Percentiles rank a stretch among this genome's conserved stretches.
These are phyloP conservation scores for Bubalus kerabau DNA, from an alignment of 2,113 vertebrate genomes.

Conservation along the genomic window DNA sequence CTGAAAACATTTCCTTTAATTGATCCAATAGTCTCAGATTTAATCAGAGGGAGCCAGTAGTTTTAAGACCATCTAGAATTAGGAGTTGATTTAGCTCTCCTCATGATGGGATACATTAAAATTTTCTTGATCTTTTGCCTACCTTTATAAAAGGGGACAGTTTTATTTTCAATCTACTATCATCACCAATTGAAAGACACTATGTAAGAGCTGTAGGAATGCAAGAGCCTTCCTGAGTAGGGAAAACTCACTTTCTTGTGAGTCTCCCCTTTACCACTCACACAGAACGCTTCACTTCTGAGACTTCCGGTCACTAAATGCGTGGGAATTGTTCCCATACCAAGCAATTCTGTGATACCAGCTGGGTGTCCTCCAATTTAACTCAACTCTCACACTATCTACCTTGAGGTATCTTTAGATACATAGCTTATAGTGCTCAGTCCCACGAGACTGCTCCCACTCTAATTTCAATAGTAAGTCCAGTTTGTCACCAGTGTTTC, in stretches of 20 bases:
- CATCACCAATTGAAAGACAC: background rate
- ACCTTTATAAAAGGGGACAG: background rate
- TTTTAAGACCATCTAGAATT: background rate
- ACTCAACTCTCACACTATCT: background rate
- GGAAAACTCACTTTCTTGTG: background rate
- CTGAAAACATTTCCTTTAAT: background rate
- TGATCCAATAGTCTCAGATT: background rate
- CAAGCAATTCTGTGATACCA: background rate
- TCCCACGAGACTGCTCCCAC: background rate
- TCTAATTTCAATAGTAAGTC: background rate
- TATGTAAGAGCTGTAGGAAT: background rate
- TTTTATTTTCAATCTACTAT: background rate
- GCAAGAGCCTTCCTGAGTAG: background rate
- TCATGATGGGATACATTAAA: background rate
- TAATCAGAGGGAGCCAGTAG: background rate
- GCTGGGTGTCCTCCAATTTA: background rate
- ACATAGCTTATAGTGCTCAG: background rate
- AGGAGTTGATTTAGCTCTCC: background rate
- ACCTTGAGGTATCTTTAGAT: no score
- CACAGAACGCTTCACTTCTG: background rate
- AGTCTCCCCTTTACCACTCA: background rate
- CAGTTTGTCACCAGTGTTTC: background rate
- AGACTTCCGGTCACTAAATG: background rate
- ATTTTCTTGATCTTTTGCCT: background rate
- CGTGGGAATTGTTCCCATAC: background rate